Conservation (phyloP, 2,113 vertebrate species). For the Corapipo altera region DNA sequence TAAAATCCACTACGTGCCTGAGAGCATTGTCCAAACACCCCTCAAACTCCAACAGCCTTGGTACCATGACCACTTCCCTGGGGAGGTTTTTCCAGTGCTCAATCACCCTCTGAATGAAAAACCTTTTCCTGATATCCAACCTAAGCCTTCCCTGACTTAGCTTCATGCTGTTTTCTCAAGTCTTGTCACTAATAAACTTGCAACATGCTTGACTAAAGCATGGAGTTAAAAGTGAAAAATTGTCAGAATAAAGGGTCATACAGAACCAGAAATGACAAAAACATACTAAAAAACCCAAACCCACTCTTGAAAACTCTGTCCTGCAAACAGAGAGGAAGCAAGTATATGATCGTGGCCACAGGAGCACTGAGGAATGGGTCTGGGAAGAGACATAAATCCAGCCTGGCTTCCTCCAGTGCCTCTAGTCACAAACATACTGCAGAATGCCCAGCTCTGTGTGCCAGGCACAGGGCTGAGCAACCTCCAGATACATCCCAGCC, state of each 20-base stretch:
- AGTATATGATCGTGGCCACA: neutral
- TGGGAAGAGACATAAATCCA: neutral
- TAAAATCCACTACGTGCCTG: too few species aligned
- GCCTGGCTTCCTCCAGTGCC: neutral
- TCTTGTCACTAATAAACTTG: neutral
- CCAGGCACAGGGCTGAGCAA: neutral
- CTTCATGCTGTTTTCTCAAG: neutral
- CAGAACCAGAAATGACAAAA: neutral
- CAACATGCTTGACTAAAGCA: neutral
- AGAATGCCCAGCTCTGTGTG: rapidly evolving
- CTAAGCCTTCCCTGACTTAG: neutral
- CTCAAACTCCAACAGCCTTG: too few species aligned
- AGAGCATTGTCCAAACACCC: too few species aligned
- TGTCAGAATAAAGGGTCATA: neutral
- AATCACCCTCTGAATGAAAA: too few species aligned
- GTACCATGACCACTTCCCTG: too few species aligned
- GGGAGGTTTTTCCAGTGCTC: too few species aligned
- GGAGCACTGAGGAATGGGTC: neutral
- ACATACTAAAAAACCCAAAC: neutral
- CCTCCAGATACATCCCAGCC: neutral
- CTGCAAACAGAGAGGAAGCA: too few species aligned
- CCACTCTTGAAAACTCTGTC: too few species aligned
- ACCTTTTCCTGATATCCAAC: too few species aligned
- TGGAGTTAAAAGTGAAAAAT: neutral
- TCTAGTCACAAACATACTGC: neutral